Evolutionary conservation across 2,888 invertebrate genomes (phyloP), one percentile per base, ranked within the genome.

Genomic region (Heterodera filipjevi): DNA sequence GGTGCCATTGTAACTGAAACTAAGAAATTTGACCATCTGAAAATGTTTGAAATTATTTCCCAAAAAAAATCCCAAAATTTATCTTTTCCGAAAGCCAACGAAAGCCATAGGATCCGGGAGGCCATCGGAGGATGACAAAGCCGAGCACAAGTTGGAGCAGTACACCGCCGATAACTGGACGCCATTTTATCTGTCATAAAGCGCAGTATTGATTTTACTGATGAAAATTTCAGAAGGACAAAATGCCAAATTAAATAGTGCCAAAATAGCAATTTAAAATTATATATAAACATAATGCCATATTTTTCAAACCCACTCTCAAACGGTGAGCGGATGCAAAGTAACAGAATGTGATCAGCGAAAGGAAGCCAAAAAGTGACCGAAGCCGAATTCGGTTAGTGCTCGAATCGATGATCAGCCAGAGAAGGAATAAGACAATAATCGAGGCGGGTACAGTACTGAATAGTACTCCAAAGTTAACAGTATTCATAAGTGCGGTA

Each of bases 101-200:
- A 14, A 49, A 49, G 16, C 49, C 49, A 19, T 49, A 12, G 16
- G 49, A 49, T 86, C 81, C 84, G 75, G 80, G 81, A 1, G 92
- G 91, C 95, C 95, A 95, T 79, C 95, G 92, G 82, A 97, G 93
- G 81, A 95, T 94, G 33, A 95, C 84, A 1, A 96, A 86, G 0
- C 95, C 96, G 79, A 97, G 92, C 3, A 93, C 79, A 87, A 96
- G 94, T 91, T 97, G 97, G 12, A 95, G 90, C 0, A 93, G 90
- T 32, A 96, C 90, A 0, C 96, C 96, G 87, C 93, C 93, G 32
- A 93, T 86, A 0, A 96, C 94, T 0, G 93, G 93, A 8, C 93
- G 92, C 95, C 95, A 90, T 39, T 87, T 87, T 3, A 91, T 89
- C 90, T 91, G 79, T 12, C 39, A 12, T 10, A 12, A 39, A 39